phyloP scores from a whole-genome alignment of 2,113 vertebrate species.

The Sterrhoptilus dennistouni region DNA sequence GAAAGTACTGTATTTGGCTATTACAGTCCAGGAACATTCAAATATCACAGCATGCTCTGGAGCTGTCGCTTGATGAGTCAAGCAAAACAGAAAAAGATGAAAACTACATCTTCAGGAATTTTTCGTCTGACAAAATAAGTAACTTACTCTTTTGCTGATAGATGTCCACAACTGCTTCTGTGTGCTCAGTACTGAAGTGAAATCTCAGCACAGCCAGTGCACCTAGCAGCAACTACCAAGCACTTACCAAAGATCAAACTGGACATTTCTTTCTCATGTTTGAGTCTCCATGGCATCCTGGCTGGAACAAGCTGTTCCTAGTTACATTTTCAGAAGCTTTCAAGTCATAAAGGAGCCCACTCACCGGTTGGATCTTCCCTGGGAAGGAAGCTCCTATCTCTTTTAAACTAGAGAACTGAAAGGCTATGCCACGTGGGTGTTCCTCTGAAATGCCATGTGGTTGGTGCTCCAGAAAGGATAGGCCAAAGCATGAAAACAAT shows the following conservation, averaged over 20 bases:
- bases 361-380: not conserved
- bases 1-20: not conserved
- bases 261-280: not conserved
- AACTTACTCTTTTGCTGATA: not conserved
- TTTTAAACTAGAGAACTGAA: not conserved
- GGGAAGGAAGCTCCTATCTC: not conserved
- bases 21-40: not conserved
- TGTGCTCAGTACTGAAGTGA: not conserved
- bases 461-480: not conserved
- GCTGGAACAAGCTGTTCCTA: not conserved
- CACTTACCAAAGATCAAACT: accelerated
- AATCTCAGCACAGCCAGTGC: not conserved
- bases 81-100: not conserved
- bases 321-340: not conserved
- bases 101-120: not conserved
- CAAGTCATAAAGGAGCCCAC: not conserved
- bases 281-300: not conserved
- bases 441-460: not conserved
- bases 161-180: not conserved
- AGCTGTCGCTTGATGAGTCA: not conserved
- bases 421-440: not conserved
- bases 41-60: not conserved
- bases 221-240: not conserved
- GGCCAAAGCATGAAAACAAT: constrained; percentile 18
- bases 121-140: not conserved